phyloP scores from a whole-genome alignment of 2,113 vertebrate genomes.

The Labeo catla region DNA sequence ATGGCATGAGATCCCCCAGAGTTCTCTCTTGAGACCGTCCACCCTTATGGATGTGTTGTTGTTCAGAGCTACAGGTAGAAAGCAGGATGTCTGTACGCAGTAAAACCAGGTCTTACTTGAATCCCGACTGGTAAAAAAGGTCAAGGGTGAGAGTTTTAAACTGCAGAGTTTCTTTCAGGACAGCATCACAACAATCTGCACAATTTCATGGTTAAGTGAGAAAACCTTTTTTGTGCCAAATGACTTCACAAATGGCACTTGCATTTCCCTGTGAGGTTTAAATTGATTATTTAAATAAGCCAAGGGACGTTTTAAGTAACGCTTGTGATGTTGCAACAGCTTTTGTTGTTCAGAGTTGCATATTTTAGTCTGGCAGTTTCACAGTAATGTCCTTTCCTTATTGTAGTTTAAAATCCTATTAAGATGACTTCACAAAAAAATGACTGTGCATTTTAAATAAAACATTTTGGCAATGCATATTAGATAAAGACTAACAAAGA shows the following conservation, averaged over 20 bases:
- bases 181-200: not conserved
- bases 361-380: not conserved
- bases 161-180: not conserved
- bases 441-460: not conserved
- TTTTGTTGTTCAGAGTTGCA: not conserved
- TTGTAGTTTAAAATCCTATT: not conserved
- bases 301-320: not conserved
- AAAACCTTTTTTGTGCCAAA: not conserved
- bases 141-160: slow-evolving; percentile 46
- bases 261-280: slow-evolving; percentile 12
- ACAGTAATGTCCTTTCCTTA: not conserved
- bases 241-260: not conserved
- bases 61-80: slow-evolving; percentile 62
- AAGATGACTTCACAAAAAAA: slow-evolving; percentile 1
- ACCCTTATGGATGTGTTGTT: slow-evolving; percentile 42
- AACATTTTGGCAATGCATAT: not conserved
- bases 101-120: slow-evolving; percentile 63
- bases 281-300: slow-evolving; percentile 15
- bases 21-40: slow-evolving; percentile 45
- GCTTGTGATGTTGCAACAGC: not conserved
- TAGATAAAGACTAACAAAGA: not conserved
- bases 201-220: slow-evolving; percentile 14
- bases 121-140: slow-evolving; percentile 47
- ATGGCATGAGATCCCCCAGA: slow-evolving; percentile 63
- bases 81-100: slow-evolving; percentile 53